Evolutionary conservation across 2,797 vertebrate genomes (phyloP).

Genomic region (Adrianichthys oophorus): DNA sequence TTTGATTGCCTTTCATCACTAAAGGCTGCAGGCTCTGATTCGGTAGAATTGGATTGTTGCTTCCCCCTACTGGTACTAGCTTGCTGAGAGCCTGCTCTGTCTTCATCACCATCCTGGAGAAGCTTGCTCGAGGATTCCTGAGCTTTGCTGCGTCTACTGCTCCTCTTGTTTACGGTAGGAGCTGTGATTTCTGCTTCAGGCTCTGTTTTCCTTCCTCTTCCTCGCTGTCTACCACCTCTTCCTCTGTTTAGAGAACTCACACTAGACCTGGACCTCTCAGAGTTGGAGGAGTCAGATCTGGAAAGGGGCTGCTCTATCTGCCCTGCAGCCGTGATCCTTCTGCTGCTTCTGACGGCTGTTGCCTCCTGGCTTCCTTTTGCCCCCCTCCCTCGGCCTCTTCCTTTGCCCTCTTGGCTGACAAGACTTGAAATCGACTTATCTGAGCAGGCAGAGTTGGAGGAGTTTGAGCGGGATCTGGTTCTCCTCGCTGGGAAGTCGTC

Average conservation of each 20-base stretch:
- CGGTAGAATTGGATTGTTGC: slow-evolving; percentile 16
- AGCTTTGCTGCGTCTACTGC: slow-evolving; percentile 33
- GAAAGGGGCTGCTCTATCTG: slow-evolving; percentile 20
- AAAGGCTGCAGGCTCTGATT: slow-evolving; percentile 8
- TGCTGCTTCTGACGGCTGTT: slow-evolving; percentile 29
- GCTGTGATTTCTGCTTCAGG: not conserved
- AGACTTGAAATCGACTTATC: slow-evolving; percentile 60
- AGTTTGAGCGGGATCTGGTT: slow-evolving; percentile 74
- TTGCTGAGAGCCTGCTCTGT: slow-evolving; percentile 15
- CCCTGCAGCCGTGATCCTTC: slow-evolving; percentile 41
- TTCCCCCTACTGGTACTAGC: slow-evolving; percentile 55
- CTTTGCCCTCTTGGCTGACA: slow-evolving; percentile 29
- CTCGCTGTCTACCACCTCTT: slow-evolving; percentile 48
- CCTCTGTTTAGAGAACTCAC: slow-evolving; percentile 43
- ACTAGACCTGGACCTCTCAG: slow-evolving; percentile 44
- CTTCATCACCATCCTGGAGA: slow-evolving; percentile 7
- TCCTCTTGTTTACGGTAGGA: slow-evolving; percentile 17
- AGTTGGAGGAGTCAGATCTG: slow-evolving; percentile 46
- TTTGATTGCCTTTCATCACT: slow-evolving; percentile 19
- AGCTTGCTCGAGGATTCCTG: slow-evolving; percentile 8
- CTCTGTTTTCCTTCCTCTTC: slow-evolving; percentile 47
- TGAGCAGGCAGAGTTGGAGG: slow-evolving; percentile 71
- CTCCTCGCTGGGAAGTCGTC: slow-evolving; percentile 59
- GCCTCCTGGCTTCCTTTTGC: slow-evolving; percentile 22
- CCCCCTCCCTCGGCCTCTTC: slow-evolving; percentile 47